Percentiles rank a stretch among this genome's conserved stretches.
Conservation (phyloP, 1,140 invertebrate species). For the Penaeus vannamei region DNA sequence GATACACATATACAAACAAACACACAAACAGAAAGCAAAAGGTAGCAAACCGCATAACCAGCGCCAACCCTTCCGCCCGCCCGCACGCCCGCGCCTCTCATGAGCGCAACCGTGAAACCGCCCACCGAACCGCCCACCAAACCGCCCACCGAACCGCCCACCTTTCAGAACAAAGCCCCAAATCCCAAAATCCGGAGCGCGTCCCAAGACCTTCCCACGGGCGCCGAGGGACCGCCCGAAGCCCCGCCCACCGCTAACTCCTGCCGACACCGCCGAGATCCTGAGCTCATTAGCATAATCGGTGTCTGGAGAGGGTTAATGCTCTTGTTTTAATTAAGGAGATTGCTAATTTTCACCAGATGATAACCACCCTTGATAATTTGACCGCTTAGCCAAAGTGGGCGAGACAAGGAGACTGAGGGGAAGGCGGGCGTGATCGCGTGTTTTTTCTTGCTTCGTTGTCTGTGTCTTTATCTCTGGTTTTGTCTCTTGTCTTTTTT, state of each 20-base stretch:
- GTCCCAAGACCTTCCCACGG: background rate
- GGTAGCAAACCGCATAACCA: too few relatives aligned
- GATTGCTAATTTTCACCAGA: constrained; percentile 58
- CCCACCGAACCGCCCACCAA: background rate
- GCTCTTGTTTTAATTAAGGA: constrained; percentile 59
- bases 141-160: background rate
- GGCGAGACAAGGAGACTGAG: background rate
- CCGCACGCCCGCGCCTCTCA: background rate
- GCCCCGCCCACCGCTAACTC: background rate
- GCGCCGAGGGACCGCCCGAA: background rate
- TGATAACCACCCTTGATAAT: constrained; percentile 43
- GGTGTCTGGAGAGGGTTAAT: constrained; percentile 50
- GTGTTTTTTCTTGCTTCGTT: too few relatives aligned
- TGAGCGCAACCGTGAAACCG: background rate
- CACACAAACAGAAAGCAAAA: too few relatives aligned
- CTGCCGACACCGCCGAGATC: constrained; percentile 26
- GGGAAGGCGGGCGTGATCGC: background rate
- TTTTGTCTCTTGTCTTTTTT: too few relatives aligned
- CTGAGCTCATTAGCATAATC: constrained; percentile 53
- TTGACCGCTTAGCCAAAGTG: constrained; percentile 45
- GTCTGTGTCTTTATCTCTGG: too few relatives aligned
- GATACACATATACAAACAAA: too few relatives aligned
- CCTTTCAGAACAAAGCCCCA: too few relatives aligned
- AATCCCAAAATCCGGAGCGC: background rate
- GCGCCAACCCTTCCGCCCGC: background rate